A percentile compares a stretch with the other conserved stretches of the same genome.
Conservation (phyloP, 1,140 invertebrate species). For the Trinorchestia longiramus region DNA sequence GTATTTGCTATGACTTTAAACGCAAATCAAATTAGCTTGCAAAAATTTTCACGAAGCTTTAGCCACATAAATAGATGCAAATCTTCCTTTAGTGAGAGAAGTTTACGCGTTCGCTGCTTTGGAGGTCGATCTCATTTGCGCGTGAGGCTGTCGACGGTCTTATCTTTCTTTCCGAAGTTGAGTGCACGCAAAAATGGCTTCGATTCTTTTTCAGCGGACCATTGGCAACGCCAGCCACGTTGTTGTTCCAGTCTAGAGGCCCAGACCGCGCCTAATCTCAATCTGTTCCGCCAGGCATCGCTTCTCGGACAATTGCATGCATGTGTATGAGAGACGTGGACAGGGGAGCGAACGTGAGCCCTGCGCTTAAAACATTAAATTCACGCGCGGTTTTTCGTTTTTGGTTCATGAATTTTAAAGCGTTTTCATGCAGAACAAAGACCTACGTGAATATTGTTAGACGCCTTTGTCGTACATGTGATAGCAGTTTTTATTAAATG, state of each 20-base stretch:
- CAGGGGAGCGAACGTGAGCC: background rate
- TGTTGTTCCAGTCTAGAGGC: background rate
- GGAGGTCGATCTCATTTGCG: background rate
- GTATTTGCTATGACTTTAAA: background rate
- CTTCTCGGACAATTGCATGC: background rate
- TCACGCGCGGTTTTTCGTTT: background rate
- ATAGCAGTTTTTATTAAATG: background rate
- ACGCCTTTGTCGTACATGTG: background rate
- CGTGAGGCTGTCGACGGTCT: background rate
- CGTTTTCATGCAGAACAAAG: background rate
- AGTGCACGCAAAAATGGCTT: background rate
- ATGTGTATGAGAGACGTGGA: background rate
- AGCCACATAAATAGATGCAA: background rate
- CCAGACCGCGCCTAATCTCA: background rate
- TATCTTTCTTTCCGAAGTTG: background rate
- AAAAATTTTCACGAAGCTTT: background rate
- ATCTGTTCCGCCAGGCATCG: background rate
- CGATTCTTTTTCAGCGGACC: background rate
- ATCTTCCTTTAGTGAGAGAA: background rate
- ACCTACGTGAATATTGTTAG: background rate
- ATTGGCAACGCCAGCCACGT: background rate
- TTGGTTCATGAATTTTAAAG: background rate
- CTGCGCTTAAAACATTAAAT: background rate
- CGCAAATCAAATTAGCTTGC: background rate
- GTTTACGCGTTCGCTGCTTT: background rate